Base-by-base conservation (phyloP, 2,888 invertebrate species). In the Graphium colonna region DNA sequence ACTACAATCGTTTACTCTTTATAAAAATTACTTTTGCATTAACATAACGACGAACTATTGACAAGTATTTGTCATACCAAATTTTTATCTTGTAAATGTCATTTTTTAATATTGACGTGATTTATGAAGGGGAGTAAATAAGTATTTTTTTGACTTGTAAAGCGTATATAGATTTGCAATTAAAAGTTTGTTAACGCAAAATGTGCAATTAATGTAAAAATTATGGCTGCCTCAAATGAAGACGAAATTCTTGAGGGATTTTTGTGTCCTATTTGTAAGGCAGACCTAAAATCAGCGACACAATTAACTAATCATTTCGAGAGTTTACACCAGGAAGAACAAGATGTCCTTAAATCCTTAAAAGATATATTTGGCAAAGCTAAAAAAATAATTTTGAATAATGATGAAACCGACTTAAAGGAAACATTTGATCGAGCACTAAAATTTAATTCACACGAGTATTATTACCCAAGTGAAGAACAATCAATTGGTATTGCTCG, bases 191-290 rank as follows among this genome's bases (percentile, higher is more conserved):
- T 58, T 55, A 57, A 7, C 50, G 51, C 52, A 46, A 42, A 21
- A 65, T 67, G 65, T 60, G 12, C 51, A 36, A 36, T 31, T 36
- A 36, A 12, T 36, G 1, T 3, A 3, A 18, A 10, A 40, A 53
- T 17, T 40, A 89, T 89, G 89, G 89, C 89, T 57, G 62, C 79
- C 52, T 71, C 82, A 55, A 82, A 88, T 58, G 90, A 87, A 47
- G 91, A 91, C 38, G 91, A 92, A 68, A 95, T 97, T 63, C 89
- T 96, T 56, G 98, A 98, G 82, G 98, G 98, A 3, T 98, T 98
- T 75, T 90, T 98, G 8, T 98, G 98, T 79, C 98, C 98, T 0
- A 96, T 98, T 67, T 98, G 98, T 73, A 95, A 96, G 85, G 94
- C 94, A 36, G 98, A 98, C 79, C 91, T 97, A 43, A 95, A 96